phyloP scores from a whole-genome alignment of 1,140 invertebrate species.

The Panonychus citri region DNA sequence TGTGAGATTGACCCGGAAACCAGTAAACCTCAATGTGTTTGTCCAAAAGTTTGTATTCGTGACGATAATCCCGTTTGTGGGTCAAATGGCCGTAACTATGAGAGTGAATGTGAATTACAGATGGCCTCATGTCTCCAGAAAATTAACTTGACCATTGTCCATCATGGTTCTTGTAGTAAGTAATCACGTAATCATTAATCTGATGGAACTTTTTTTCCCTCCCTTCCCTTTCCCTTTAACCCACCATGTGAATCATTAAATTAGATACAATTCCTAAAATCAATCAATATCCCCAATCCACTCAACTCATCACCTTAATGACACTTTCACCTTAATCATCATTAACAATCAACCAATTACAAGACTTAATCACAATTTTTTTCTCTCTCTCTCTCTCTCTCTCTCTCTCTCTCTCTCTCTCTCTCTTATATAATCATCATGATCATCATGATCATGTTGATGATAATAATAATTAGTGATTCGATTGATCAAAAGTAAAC shows the following conservation, averaged over 20 bases:
- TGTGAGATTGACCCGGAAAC: slow-evolving; percentile 62
- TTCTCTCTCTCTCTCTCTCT: not conserved
- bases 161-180: slow-evolving; percentile 4
- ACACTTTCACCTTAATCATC: too few relatives aligned
- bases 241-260: too few relatives aligned
- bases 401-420: not conserved
- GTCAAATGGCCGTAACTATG: slow-evolving; percentile 38
- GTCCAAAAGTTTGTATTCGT: slow-evolving; percentile 43
- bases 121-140: slow-evolving; percentile 42
- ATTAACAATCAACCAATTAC: too few relatives aligned
- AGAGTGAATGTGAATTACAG: slow-evolving; percentile 39
- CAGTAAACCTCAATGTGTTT: slow-evolving; percentile 47
- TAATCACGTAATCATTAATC: too few relatives aligned
- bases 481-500: too few relatives aligned
- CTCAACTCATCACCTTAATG: too few relatives aligned
- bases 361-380: not conserved
- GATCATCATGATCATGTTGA: not conserved
- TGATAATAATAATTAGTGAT: too few relatives aligned
- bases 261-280: too few relatives aligned
- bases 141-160: slow-evolving; percentile 34
- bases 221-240: too few relatives aligned
- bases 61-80: slow-evolving; percentile 46
- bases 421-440: not conserved
- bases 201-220: too few relatives aligned
- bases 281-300: too few relatives aligned